A percentile compares a stretch with the other conserved stretches of the same genome.
phyloP scores from a whole-genome alignment of 2,113 vertebrate genomes.

The Pan troglodytes region NHGRI_mPanTro3-v2.1_pri NC_086016.1:46270501-46271000 shows the following conservation, averaged over 20 bases:
- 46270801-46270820: background rate
- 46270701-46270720: background rate
- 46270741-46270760: background rate
- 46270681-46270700: too few relatives aligned
- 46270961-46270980: too few relatives aligned
- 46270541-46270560: fast-evolving
- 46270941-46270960: fast-evolving
- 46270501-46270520: background rate
- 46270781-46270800: background rate
- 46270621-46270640: background rate
- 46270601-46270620: background rate
- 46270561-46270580: background rate
- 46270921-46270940: background rate
- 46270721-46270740: fast-evolving
- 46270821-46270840: background rate
- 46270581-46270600: background rate
- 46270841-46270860: fast-evolving
- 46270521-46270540: background rate
- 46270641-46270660: background rate
- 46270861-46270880: fast-evolving
- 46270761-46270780: background rate
- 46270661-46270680: background rate
- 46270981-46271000: background rate
- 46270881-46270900: background rate
- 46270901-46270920: background rate